Evolutionary conservation across 2,113 vertebrate species (phyloP).

Genomic region (Progne subis): DNA sequence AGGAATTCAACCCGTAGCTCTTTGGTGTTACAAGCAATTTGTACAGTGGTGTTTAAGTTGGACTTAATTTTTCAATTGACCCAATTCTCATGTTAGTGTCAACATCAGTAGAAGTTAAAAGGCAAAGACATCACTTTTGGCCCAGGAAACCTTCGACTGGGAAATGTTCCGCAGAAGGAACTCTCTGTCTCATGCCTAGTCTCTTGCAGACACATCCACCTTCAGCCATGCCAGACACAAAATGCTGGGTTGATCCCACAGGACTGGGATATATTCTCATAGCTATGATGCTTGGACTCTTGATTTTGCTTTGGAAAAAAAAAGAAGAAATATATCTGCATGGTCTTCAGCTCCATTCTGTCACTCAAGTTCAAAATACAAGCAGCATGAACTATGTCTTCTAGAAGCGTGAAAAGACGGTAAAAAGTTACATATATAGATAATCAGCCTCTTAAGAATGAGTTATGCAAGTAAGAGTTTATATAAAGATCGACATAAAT

Average conservation of each 20-base stretch:
- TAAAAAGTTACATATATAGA: not conserved
- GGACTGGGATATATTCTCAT: not conserved
- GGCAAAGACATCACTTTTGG: not conserved
- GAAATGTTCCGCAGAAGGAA: not conserved
- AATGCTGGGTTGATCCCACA: not conserved
- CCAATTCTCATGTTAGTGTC: not conserved
- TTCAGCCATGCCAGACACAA: not conserved
- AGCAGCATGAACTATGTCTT: not conserved
- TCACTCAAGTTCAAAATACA: not conserved
- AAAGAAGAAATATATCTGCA: not conserved
- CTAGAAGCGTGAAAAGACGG: not conserved
- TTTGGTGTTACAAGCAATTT: rapidly evolving
- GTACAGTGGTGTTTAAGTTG: not conserved
- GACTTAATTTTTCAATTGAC: not conserved
- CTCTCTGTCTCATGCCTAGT: not conserved
- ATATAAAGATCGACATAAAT: not conserved
- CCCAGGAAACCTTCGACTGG: not conserved
- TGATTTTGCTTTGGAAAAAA: not conserved
- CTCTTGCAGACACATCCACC: not conserved
- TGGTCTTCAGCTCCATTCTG: not conserved
- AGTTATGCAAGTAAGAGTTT: not conserved
- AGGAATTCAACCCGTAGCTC: not conserved
- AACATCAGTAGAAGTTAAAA: not conserved
- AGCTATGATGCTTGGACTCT: not conserved
- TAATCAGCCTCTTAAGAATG: not conserved